Evolutionary conservation across 2,797 vertebrate genomes (phyloP).

Genomic region (Phrynocephalus vlangalii): DNA sequence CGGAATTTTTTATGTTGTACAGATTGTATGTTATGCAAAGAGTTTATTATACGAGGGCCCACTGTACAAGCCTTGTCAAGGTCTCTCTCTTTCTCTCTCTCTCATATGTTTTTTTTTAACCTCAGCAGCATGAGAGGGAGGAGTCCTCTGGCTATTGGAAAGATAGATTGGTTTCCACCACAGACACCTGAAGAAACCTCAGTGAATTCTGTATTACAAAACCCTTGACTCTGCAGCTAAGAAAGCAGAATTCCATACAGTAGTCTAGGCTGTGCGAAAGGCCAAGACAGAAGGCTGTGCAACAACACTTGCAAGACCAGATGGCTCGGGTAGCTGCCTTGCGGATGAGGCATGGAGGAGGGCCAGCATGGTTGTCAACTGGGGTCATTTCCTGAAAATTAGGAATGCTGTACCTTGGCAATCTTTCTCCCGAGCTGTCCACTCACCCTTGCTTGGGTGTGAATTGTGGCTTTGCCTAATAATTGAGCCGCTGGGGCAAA

Average conservation of each 20-base stretch:
- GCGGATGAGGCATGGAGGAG: neutral
- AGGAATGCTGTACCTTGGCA: neutral
- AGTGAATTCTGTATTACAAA: neutral
- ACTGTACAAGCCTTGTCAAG: neutral
- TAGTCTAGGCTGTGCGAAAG: neutral
- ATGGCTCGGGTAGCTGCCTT: neutral
- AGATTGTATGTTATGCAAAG: too few species aligned
- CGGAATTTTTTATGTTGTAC: too few species aligned
- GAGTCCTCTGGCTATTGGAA: too few species aligned
- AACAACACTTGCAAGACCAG: neutral
- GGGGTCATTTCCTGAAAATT: neutral
- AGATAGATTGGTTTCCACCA: neutral
- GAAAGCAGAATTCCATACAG: neutral
- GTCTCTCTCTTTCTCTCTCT: neutral
- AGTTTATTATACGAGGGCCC: too few species aligned
- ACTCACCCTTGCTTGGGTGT: neutral
- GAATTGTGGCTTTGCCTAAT: neutral
- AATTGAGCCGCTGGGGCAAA: neutral
- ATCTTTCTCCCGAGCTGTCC: neutral
- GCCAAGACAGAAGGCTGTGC: neutral
- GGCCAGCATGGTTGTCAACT: neutral
- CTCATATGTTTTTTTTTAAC: too few species aligned
- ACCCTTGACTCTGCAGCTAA: neutral
- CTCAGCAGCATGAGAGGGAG: too few species aligned
- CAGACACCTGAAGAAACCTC: neutral